A percentile compares a stretch with the other conserved stretches of the same genome.
phyloP scores from a whole-genome alignment of 1,140 invertebrate genomes.

The Alviniconcha marisindica region DNA sequence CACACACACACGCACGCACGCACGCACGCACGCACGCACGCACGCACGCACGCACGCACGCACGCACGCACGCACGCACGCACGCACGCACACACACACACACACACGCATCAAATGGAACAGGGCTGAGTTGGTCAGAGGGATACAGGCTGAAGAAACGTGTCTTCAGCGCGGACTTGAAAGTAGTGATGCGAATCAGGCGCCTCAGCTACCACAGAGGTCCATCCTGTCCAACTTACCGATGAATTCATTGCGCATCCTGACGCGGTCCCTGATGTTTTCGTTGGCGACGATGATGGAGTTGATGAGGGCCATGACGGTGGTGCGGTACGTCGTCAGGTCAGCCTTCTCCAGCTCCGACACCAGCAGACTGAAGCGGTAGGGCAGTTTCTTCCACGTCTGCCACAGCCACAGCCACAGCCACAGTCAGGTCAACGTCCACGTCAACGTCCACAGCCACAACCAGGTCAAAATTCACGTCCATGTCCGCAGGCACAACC shows the following conservation, averaged over 20 bases:
- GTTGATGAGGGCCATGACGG: slow-evolving; percentile 94
- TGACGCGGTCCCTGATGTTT: slow-evolving; percentile 88
- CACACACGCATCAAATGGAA: too few species aligned
- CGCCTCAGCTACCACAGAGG: too few species aligned
- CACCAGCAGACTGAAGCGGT: slow-evolving; percentile 91
- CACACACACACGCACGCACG: not conserved
- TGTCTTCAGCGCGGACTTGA: too few species aligned
- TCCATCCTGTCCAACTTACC: too few species aligned
- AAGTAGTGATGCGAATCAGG: too few species aligned
- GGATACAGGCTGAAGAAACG: too few species aligned
- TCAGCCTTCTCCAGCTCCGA: slow-evolving; percentile 88
- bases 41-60: not conserved
- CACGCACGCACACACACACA: too few species aligned
- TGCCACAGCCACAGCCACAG: slow-evolving; percentile 49
- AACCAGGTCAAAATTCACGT: too few species aligned
- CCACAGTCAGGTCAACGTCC: too few species aligned
- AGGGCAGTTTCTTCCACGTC: slow-evolving; percentile 79
- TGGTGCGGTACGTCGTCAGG: slow-evolving; percentile 90
- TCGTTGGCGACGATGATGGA: slow-evolving; percentile 94
- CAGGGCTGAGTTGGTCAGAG: too few species aligned
- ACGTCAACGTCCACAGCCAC: too few species aligned
- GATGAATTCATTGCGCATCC: slow-evolving; percentile 95
- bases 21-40: not conserved
- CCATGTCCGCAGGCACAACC: too few species aligned
- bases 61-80: not conserved